Evolutionary conservation across 2,113 vertebrate species (phyloP).

Genomic region (Ochotona curzoniae): DNA sequence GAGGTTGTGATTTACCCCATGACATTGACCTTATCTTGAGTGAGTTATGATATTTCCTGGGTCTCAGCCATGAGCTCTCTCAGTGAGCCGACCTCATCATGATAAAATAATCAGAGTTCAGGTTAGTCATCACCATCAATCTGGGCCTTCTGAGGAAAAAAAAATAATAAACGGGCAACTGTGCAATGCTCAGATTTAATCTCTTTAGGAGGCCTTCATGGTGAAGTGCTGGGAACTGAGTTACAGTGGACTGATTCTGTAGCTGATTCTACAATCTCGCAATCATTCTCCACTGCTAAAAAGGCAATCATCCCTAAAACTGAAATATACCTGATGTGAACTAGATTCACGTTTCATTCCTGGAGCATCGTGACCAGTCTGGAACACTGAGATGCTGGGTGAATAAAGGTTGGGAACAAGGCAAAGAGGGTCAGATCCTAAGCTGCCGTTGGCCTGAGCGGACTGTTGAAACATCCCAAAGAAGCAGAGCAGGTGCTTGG

Average conservation of each 20-base stretch:
- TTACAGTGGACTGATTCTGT: neutral
- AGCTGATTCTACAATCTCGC: neutral
- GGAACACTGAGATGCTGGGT: neutral
- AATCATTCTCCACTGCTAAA: neutral
- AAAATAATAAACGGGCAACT: neutral
- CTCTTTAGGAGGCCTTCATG: conserved; percentile 3
- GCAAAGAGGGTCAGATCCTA: neutral
- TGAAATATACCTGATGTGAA: neutral
- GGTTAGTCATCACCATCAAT: neutral
- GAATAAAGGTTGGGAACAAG: neutral
- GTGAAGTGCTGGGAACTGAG: neutral
- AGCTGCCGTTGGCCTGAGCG: fast-evolving
- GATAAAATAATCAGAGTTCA: conserved; percentile 40
- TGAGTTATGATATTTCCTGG: conserved; percentile 52
- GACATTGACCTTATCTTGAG: conserved; percentile 57
- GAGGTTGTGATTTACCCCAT: conserved; percentile 30
- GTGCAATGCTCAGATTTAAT: neutral
- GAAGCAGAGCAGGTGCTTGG: no score
- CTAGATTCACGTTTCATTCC: neutral
- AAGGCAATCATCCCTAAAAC: conserved; percentile 9
- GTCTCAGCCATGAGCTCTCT: conserved; percentile 46
- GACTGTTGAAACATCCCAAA: neutral
- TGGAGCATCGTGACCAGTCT: neutral
- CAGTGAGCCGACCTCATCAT: conserved; percentile 24
- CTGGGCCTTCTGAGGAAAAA: neutral